phyloP scores from a whole-genome alignment of 2,113 vertebrate genomes.

The Gymnocephalus cernua region DNA sequence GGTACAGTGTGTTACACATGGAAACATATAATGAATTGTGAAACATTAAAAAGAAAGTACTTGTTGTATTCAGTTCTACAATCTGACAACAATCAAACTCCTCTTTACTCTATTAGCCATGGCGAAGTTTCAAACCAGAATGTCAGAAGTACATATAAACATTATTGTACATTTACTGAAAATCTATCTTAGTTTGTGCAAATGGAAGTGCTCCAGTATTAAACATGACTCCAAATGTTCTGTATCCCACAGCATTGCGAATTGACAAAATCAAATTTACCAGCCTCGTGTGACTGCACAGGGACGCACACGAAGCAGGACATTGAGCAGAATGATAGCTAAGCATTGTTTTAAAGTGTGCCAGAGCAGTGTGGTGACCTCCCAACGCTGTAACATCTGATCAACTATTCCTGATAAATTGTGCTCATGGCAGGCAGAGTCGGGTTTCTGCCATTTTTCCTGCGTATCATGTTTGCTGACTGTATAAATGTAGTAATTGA shows the following conservation, averaged over 20 bases:
- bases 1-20: constrained; percentile 18
- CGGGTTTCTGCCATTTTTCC: constrained; percentile 67
- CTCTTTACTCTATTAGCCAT: constrained; percentile 16
- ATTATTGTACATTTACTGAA: constrained; percentile 28
- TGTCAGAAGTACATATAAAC: constrained; percentile 9
- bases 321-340: constrained; percentile 17
- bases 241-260: constrained; percentile 18
- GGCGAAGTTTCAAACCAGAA: constrained; percentile 24
- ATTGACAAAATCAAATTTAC: constrained; percentile 51
- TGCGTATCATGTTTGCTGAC: constrained; percentile 74
- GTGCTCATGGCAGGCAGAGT: constrained; percentile 60
- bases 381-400: constrained; percentile 49
- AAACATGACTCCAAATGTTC: constrained; percentile 18
- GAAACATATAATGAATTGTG: not conserved
- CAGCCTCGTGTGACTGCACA: constrained; percentile 2
- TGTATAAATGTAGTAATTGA: constrained; percentile 79
- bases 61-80: not conserved
- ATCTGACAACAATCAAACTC: constrained; percentile 31
- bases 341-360: constrained; percentile 36
- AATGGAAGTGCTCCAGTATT: constrained; percentile 25
- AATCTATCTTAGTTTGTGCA: constrained; percentile 39
- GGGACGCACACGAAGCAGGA: constrained; percentile 47
- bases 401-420: constrained; percentile 61
- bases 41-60: constrained; percentile 6
- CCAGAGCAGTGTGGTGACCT: constrained; percentile 49